These are phyloP conservation scores for Apostichopus parvimensis DNA, from an alignment of 35 echinoderm and acorn worm genomes.

Conservation along the genomic window DNA sequence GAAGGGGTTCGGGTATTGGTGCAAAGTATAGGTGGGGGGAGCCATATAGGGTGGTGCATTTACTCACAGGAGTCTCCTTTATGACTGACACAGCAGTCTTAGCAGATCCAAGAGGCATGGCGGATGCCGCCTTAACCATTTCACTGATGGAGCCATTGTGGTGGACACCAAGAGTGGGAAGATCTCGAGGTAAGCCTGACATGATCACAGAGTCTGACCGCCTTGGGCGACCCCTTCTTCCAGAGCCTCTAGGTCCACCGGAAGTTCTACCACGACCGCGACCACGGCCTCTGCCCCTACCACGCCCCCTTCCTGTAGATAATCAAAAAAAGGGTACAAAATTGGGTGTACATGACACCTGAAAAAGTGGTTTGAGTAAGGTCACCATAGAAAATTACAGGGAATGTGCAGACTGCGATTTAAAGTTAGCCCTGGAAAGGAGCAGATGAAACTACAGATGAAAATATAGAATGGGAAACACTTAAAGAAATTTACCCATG, in stretches of 20 bases:
- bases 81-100: constrained; percentile 54
- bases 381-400: too few relatives aligned
- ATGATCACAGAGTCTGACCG: constrained; percentile 45
- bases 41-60: neutral
- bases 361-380: too few relatives aligned
- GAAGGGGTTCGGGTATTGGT: neutral
- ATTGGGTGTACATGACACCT: too few relatives aligned
- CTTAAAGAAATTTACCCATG: too few relatives aligned
- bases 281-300: constrained; percentile 45
- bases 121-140: constrained; percentile 9
- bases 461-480: too few relatives aligned
- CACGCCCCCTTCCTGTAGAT: constrained; percentile 1
- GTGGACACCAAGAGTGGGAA: neutral
- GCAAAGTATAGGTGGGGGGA: neutral
- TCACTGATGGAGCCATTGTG: constrained; percentile 57
- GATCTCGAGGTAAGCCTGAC: constrained; percentile 29
- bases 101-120: constrained; percentile 1
- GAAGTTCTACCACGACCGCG: constrained; percentile 14
- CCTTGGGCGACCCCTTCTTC: constrained; percentile 40
- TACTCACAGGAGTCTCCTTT: constrained; percentile 52
- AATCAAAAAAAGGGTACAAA: too few relatives aligned
- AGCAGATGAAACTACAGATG: too few relatives aligned
- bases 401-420: too few relatives aligned
- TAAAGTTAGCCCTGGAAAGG: too few relatives aligned
- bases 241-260: constrained; percentile 29